phyloP scores from a whole-genome alignment of 1,140 invertebrate species.

The Drosophila lini region DNA sequence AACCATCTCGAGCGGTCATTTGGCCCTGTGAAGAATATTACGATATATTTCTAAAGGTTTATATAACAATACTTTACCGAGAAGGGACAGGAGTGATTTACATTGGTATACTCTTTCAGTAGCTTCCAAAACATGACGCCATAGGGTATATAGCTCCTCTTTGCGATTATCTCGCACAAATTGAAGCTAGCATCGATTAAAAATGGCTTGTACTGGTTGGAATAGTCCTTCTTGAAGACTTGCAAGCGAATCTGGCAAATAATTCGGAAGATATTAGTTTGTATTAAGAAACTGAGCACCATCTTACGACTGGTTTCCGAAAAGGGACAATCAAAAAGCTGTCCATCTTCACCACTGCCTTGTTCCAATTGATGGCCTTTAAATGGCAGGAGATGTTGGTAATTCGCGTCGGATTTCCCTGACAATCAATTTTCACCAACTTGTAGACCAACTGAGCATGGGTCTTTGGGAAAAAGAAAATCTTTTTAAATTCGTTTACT shows the following conservation, averaged over 20 bases:
- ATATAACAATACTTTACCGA: slow-evolving; percentile 7
- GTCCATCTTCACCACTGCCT: slow-evolving; percentile 24
- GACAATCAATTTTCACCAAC: slow-evolving; percentile 32
- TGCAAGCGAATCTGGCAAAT: background rate
- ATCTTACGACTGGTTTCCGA: slow-evolving; percentile 3
- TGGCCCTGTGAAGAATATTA: slow-evolving; percentile 17
- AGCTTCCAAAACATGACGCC: slow-evolving; percentile 10
- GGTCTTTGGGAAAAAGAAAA: too few species aligned
- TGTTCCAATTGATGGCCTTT: slow-evolving; percentile 44
- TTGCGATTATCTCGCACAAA: slow-evolving; percentile 25
- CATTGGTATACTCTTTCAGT: slow-evolving; percentile 16
- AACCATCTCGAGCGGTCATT: background rate
- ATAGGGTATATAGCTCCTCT: slow-evolving; percentile 23
- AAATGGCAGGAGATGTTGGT: slow-evolving; percentile 8
- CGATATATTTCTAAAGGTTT: background rate
- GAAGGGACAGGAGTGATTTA: slow-evolving; percentile 43
- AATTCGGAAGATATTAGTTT: background rate
- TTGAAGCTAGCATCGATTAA: slow-evolving; percentile 18
- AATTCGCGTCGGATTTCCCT: background rate
- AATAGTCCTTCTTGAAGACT: slow-evolving; percentile 36
- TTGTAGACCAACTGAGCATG: background rate
- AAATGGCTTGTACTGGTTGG: slow-evolving; percentile 46
- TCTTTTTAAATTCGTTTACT: too few species aligned
- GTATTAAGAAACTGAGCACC: background rate
- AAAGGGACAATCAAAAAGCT: slow-evolving; percentile 6